Evolutionary conservation across 2,888 invertebrate genomes (phyloP), one percentile per base, ranked within the genome.

Genomic region (Drosophila paranaensis): DNA sequence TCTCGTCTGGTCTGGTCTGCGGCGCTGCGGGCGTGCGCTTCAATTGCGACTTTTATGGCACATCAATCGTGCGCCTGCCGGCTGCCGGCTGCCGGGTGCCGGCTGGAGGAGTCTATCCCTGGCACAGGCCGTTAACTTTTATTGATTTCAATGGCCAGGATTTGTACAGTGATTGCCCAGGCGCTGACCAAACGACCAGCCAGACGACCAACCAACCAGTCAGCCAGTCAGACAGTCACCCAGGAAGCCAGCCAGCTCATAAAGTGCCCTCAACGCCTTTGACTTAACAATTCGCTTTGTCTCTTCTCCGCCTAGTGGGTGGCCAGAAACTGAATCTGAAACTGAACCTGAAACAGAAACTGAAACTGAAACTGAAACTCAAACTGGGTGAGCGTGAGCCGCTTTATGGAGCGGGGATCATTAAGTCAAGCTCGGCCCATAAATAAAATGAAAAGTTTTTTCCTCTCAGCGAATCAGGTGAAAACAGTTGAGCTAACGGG

Each of bases 141-240:
- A 90, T 90, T 91, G 91, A 90, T 91, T 91, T 82, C 83, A 90
- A 81, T 90, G 82, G 86, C 88, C 67, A 77, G 90, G 90, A 91
- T 90, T 90, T 91, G 81, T 81, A 83, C 82, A 82, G 84, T 87
- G 85, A 86, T 86, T 90, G 90, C 84, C 81, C 72, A 58, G 74
- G 74, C 72, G 20, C 53, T 81, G 81, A 61, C 81, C 77, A 57
- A 37, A 45, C 39, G 27, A 46, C 27, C 46, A 27, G 33, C 35
- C 51, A 45, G 9, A 14, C 57, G 63, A 57, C 39, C 27, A 37
- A 27, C 35, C 56, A 46, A 11, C 42, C 65, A 55, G 9, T 3
- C 61, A 60, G 27, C 16, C 51, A 53, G 37, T 14, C 74, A 74
- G 63, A 43, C 57, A 65, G 61, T 46, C 27, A 39, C 40, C 40